Percentiles rank a stretch among this genome's conserved stretches.
Conservation (phyloP, 2,888 invertebrate species). For the Sialis fuliginosa region DNA sequence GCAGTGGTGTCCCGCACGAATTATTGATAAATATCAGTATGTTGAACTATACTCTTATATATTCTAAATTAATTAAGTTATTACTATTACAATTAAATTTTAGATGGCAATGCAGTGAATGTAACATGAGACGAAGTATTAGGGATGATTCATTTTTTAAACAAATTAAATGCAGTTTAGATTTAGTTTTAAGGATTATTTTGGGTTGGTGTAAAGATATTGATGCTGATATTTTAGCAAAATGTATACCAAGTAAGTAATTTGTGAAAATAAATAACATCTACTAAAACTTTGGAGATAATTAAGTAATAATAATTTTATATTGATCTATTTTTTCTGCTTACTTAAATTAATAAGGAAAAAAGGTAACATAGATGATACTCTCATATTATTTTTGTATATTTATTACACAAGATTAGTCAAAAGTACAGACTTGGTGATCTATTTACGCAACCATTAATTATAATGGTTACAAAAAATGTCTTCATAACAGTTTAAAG, state of each 20-base stretch:
- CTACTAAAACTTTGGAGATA: neutral
- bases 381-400: neutral
- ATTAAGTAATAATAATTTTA: neutral
- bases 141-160: slow-evolving; percentile 38
- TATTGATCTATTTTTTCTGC: neutral
- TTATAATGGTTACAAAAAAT: too few species aligned
- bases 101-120: slow-evolving; percentile 28
- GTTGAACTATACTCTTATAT: neutral
- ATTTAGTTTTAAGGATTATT: slow-evolving; percentile 38
- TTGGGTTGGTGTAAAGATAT: slow-evolving; percentile 47
- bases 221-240: slow-evolving; percentile 30
- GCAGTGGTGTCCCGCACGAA: slow-evolving; percentile 29
- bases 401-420: neutral
- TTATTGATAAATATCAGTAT: slow-evolving; percentile 28
- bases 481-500: neutral
- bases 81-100: neutral
- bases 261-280: neutral
- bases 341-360: neutral
- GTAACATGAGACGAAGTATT: slow-evolving; percentile 27
- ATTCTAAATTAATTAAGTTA: too few species aligned
- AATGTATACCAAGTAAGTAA: slow-evolving; percentile 31
- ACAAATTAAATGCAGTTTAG: slow-evolving; percentile 41
- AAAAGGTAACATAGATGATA: neutral
- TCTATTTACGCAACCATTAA: neutral
- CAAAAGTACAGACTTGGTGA: neutral